These are phyloP conservation scores for Intellagama lesueurii DNA, from an alignment of 2,797 vertebrate genomes.

Conservation along the genomic window DNA sequence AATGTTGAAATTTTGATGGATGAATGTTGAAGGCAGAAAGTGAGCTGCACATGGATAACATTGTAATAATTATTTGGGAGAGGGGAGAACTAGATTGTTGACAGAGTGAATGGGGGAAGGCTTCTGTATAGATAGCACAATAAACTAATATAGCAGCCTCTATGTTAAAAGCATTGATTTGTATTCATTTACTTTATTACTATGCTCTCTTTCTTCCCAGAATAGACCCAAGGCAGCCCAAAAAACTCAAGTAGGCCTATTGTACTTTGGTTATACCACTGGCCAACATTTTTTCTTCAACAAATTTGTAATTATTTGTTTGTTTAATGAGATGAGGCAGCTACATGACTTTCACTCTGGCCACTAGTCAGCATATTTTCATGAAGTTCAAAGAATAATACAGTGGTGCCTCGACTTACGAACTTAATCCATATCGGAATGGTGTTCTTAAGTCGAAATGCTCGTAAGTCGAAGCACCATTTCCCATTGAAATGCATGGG, in stretches of 20 bases:
- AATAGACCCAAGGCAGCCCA: no score
- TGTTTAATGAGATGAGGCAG: background rate
- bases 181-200: no score
- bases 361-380: background rate
- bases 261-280: fast-evolving
- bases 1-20: background rate
- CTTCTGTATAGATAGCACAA: background rate
- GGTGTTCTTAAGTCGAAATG: no score
- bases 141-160: background rate
- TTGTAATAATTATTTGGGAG: background rate
- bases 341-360: background rate
- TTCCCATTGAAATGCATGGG: no score
- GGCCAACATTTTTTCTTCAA: background rate
- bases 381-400: background rate
- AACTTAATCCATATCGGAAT: no score
- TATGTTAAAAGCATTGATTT: no score
- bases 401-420: no score
- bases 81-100: fast-evolving
- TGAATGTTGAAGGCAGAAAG: background rate
- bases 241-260: no score
- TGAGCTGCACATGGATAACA: background rate
- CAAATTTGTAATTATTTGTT: background rate
- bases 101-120: fast-evolving
- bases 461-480: no score
- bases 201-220: no score